Conservation (phyloP, 2,888 invertebrate species). For the Drosophila greeni region DNA sequence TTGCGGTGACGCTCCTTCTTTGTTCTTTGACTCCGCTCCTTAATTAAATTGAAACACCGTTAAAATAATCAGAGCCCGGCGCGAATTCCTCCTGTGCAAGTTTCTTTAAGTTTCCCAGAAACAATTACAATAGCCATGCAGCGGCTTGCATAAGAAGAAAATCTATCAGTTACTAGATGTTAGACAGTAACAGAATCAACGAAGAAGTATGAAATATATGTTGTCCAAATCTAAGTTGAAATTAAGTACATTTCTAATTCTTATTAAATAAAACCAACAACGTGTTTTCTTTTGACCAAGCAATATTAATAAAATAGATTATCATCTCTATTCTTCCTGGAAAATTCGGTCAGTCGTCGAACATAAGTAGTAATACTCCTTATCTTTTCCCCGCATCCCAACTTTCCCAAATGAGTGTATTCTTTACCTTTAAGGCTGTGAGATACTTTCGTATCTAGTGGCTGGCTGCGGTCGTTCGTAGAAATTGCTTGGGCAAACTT, state of each 20-base stretch:
- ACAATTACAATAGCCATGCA: constrained; percentile 31
- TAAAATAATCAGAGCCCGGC: constrained; percentile 53
- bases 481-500: constrained; percentile 47
- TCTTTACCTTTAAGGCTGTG: constrained; percentile 55
- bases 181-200: not conserved
- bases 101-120: constrained; percentile 23
- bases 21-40: constrained; percentile 45
- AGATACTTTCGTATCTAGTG: constrained; percentile 54
- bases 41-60: constrained; percentile 68
- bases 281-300: not conserved
- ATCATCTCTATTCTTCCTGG: not conserved
- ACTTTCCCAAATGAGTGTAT: not conserved
- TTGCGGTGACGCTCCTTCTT: constrained; percentile 47
- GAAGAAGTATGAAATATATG: too few relatives aligned
- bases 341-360: not conserved
- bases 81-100: constrained; percentile 40
- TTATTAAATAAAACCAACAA: not conserved
- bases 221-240: too few relatives aligned
- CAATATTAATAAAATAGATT: not conserved
- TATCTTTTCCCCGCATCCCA: not conserved
- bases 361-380: not conserved
- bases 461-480: constrained; percentile 40
- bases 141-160: not conserved
- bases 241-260: not conserved
- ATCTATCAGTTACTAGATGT: not conserved